Conservation (phyloP, 2,888 invertebrate species). For the Ormyrus rosae region DNA sequence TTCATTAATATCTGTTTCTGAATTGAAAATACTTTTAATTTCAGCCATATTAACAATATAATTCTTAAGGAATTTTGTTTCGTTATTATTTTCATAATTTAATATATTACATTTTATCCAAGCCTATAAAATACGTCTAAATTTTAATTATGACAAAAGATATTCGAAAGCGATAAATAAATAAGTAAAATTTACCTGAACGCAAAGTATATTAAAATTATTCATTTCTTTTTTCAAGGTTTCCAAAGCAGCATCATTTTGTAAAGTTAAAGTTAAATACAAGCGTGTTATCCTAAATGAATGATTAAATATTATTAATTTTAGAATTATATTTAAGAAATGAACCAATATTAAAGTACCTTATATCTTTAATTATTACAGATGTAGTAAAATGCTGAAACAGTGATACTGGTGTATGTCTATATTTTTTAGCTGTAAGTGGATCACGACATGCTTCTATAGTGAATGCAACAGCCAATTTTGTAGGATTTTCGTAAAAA, state of each 20-base stretch:
- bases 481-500: slow-evolving; percentile 66
- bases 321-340: neutral
- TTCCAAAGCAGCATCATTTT: slow-evolving; percentile 59
- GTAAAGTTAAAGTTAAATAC: slow-evolving; percentile 66
- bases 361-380: slow-evolving; percentile 69
- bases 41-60: slow-evolving; percentile 65
- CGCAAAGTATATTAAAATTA: slow-evolving; percentile 66
- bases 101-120: slow-evolving; percentile 72
- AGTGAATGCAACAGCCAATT: slow-evolving; percentile 71
- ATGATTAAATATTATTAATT: slow-evolving; percentile 9
- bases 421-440: slow-evolving; percentile 64
- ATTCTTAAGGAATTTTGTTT: slow-evolving; percentile 63
- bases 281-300: slow-evolving; percentile 66
- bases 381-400: slow-evolving; percentile 71
- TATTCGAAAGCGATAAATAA: slow-evolving; percentile 24
- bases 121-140: slow-evolving; percentile 61
- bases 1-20: slow-evolving; percentile 61
- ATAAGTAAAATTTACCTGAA: slow-evolving; percentile 64
- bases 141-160: neutral
- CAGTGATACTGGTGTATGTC: slow-evolving; percentile 68
- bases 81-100: slow-evolving; percentile 60
- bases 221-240: slow-evolving; percentile 64
- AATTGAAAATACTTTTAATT: slow-evolving; percentile 65
- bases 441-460: slow-evolving; percentile 69
- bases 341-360: slow-evolving; percentile 59